phyloP scores from a whole-genome alignment of 1,140 invertebrate species.

The Ceratoteleas bidentatus region DNA sequence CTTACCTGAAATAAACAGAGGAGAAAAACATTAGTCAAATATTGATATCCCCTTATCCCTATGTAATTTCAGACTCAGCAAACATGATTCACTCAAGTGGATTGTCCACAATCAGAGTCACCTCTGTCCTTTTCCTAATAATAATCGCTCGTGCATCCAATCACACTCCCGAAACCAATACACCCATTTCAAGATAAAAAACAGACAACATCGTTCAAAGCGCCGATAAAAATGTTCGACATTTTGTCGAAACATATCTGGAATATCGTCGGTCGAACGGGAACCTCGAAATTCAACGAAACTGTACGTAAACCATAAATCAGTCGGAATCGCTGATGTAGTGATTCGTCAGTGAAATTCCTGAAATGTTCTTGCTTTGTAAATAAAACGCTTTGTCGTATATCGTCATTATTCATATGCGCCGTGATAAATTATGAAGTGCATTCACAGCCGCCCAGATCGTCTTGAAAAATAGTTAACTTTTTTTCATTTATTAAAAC shows the following conservation, averaged over 20 bases:
- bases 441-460: slow-evolving; percentile 6
- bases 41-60: background rate
- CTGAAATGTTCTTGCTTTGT: slow-evolving; percentile 24
- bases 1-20: slow-evolving; percentile 50
- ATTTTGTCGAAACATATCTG: too few relatives aligned
- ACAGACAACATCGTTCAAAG: too few relatives aligned
- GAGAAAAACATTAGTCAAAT: slow-evolving; percentile 14
- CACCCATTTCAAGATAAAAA: too few relatives aligned
- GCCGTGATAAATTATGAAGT: slow-evolving; percentile 33
- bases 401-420: slow-evolving; percentile 42
- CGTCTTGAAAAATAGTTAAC: slow-evolving; percentile 17
- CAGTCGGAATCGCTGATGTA: slow-evolving; percentile 18
- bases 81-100: slow-evolving; percentile 29
- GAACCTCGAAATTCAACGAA: slow-evolving; percentile 15
- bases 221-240: too few relatives aligned
- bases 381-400: slow-evolving; percentile 35
- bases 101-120: slow-evolving; percentile 12
- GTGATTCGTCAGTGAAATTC: slow-evolving; percentile 37
- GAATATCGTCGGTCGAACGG: background rate
- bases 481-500: slow-evolving; percentile 6
- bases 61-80: too few relatives aligned
- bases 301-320: slow-evolving; percentile 16
- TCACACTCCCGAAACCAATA: too few relatives aligned
- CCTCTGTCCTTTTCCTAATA: too few relatives aligned
- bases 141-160: too few relatives aligned